Base-by-base conservation (phyloP, 2,113 vertebrate species). In the Oenanthe oenanthe region DNA sequence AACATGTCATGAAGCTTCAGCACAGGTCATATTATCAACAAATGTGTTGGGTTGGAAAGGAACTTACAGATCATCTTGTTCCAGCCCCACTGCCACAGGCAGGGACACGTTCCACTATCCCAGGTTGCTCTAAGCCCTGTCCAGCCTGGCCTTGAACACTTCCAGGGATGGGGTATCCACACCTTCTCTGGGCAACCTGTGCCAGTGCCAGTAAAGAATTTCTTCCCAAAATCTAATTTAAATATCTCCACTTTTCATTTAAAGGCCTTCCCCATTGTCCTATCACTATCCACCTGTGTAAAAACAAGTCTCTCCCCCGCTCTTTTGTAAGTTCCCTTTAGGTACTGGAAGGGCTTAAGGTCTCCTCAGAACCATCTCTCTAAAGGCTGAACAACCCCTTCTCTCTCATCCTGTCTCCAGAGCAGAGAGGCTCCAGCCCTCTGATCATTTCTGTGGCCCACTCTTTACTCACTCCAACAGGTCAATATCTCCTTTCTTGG, bases 1-100 rank as follows among this genome's bases (percentile, higher is more conserved):
- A 21, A 12, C 0, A 0, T 17, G 10, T 9, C 1, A 1, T 34
- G 29, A 3, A 8, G 56, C 34, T 77, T 74, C 62, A 85, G 61
- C 48, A 83, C 42, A 81, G 45, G 38, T 74, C 28, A 34, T 4
- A 54, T 29, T n/a, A 42, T 48, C 40, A 75, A 34, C 4, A 29
- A 15, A 75, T 18, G 7, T 6, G 48, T 42, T 68, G 42, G 26
- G 14, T 17, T 68, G 48, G 34, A 76, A 76, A 8, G 31, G 21
- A 48, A 20, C 29, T 42, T 28, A 34, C 0, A 32, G 21, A 62
- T 10, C 17, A 32, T 47, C 7, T 26, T 12, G 5, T 48, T 89
- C 47, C 26, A 70, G 9, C 9, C 21, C 12, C 21, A 9, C 31
- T 68, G 54, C 54, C 10, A 15, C 15, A 7, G 17, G 4, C 40